Evolutionary conservation across 2,888 invertebrate species (phyloP), one percentile per base, ranked within the genome.

Genomic region (Polydrusus cervinus): DNA sequence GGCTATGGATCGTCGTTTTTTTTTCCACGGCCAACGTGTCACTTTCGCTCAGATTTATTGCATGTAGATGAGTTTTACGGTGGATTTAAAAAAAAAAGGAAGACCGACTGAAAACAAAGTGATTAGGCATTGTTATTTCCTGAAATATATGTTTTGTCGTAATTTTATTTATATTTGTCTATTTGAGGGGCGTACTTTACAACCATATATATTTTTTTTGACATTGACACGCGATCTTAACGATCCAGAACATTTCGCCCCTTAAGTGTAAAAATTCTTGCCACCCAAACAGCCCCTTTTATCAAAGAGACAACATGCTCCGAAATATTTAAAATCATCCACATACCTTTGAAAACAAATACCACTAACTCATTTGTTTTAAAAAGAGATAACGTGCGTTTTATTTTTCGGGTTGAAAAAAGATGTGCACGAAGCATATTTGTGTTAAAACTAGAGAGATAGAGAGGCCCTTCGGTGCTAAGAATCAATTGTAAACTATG

Each of bases 291-390:
- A 25, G 53, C 25, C 16, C 49, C n/a, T n/a, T 51, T 18, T 51
- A 2, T 34, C 30, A 55, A 55, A 34, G 34, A 3, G 3, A 5
- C 25, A 1, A 25, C 25, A 25, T 25, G 25, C 55, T 69, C 67
- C 57, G 65, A 78, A 77, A 74, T 77, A 74, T 75, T 76, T 76
- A 65, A 74, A 71, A 73, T 77, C 53, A 69, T 66, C 71, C 67
- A 64, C 74, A 80, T 80, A 78, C 78, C 72, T 49, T 45, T 14
- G 40, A 57, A 77, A 76, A 76, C 76, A 76, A 75, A 73, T 74
- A 53, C 74, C 71, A 57, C 71, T 77, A 76, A 64, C 65, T 71
- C 71, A 72, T 68, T 65, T 61, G 40, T 25, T 10, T 69, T 62
- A 66, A 51, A 65, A 45, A 76, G 67, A 75, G 53, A 62, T 49